Evolutionary conservation across 2,797 vertebrate species (phyloP), one percentile per base, ranked within the genome.

Genomic region (Syncerus caffer): DNA sequence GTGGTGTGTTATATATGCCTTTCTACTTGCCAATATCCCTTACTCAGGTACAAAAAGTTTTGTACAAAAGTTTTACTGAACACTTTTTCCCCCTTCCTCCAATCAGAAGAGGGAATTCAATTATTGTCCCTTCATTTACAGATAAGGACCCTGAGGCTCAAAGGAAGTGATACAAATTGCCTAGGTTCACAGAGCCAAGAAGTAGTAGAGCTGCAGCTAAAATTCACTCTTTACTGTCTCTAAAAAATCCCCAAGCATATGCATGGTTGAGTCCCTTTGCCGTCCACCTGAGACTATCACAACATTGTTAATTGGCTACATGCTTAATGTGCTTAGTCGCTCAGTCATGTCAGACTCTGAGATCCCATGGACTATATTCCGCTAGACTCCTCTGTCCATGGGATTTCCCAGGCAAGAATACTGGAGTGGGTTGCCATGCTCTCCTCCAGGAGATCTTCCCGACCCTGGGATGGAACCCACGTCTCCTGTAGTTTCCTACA

Each of bases 91-190:
- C 67, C 62, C 78, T 91, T 50, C 27, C 31, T 96, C 71, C 62
- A 88, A 83, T 76, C 47, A 60, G 34, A 71, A 80, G 47, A 85
- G 38, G 45, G 27, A 90, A 6, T 82, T 93, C 29, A 60, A 5
- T 74, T 93, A 86, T 60, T 87, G 13, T 80, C 93, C 62, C 15
- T 79, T 64, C 57, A 78, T 92, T 95, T 89, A 74, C 34, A 97
- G 23, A 82, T 87, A 91, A 96, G 74, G 38, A 85, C 34, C 64
- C 8, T 60, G 67, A 92, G 8, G 53, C 3, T 57, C 79, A 90
- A n/a, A 60, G 31, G 11, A 89, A 23, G 34, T 57, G 58, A 93
- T 71, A 3, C n/a, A 51, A 91, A 84, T 84, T 76, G 27, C 84
- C 21, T 47, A 82, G 74, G 85, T 38, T 86, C 55, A 71, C n/a